Base-by-base conservation (phyloP, 2,113 vertebrate genomes). In the Pseudorectes ferrugineus region DNA sequence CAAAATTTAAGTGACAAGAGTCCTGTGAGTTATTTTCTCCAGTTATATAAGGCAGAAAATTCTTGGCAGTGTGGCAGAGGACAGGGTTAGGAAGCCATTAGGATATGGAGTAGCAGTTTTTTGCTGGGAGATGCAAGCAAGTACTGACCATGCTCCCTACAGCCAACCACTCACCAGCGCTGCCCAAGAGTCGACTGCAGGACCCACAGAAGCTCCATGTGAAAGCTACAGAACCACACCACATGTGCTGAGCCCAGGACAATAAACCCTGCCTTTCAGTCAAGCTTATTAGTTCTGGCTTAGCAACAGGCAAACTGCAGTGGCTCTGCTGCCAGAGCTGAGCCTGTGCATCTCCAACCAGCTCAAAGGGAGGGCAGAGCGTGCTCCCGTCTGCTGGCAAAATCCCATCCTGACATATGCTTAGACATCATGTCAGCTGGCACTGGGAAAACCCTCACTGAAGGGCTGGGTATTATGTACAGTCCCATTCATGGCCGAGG, bases 351-450 rank as follows among this genome's bases (percentile, higher is more conserved):
- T 74, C 92, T 74, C 92, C 91, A 88, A 16, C 11, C 88, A 66
- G 92, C 94, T 88, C 92, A 63, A 65, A 94, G 75, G 83, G 88
- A 94, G 72, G 51, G 83, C 88, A 95, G 85, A 92, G 94, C 2
- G 14, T 1, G 15, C 75, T 86, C 79, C 36, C 0, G 8, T 88
- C 93, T 70, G 91, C 88, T 96, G 96, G 92, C 95, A 97, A 35
- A 79, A 70, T 74, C 96, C 79, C 94, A 90, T 20, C 21, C 8
- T 71, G 85, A 62, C 96, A 97, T 94, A 97, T 92, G 96, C 83
- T 95, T 3, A 58, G 63, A 83, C 96, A 91, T 49, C 72, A 5
- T 70, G 83, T 83, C 95, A 95, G 94, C 93, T 96, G 95, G 92
- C 85, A 38, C 81, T 35, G 10, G 73, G 74, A 55, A 96, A 93